Evolutionary conservation across 2,888 invertebrate genomes (phyloP), one percentile per base, ranked within the genome.

Genomic region (Eupeodes latifasciatus): DNA sequence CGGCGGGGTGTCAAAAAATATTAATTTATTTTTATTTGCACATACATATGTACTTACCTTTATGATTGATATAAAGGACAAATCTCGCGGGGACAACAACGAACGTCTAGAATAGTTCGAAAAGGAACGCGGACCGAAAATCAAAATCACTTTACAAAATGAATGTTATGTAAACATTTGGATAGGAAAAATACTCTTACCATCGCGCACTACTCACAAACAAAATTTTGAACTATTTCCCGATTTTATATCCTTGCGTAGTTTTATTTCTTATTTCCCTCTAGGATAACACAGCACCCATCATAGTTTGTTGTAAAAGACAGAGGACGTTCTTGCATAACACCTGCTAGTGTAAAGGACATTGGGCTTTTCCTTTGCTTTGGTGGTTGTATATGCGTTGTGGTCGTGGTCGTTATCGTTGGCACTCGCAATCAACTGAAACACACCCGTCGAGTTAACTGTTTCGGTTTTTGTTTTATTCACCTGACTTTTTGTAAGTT

Each of bases 281-380:
- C 27, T 34, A 40, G 66, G 27, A 86, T 67, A 61, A 71, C 75
- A 76, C 16, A 62, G 71, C 55, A 62, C 49, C 61, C 51, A 16
- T 59, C 62, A 27, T 40, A 0, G 66, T 69, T 76, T 81, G 77
- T 81, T 88, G 74, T 85, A 85, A 72, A 53, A 81, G 57, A 85
- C 79, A 82, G 75, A 71, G 81, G 71, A 78, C 81, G 71, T 88
- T 88, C 88, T 88, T 88, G 88, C 88, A 88, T 88, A 88, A 88
- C 85, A 88, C 88, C 84, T 88, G 83, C 47, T 66, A 77, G 57
- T 59, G 59, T 77, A 72, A 67, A 78, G 74, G 87, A 83, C 72
- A 77, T 53, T 76, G 40, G 51, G 47, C 12, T 11, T 69, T n/a
- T 69, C n/a, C 51, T n/a, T 74, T 67, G 10, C 12, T 19, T 66